Percentiles rank a stretch among this genome's conserved stretches.
phyloP scores from a whole-genome alignment of 2,797 vertebrate species.

The Natrix natrix region DNA sequence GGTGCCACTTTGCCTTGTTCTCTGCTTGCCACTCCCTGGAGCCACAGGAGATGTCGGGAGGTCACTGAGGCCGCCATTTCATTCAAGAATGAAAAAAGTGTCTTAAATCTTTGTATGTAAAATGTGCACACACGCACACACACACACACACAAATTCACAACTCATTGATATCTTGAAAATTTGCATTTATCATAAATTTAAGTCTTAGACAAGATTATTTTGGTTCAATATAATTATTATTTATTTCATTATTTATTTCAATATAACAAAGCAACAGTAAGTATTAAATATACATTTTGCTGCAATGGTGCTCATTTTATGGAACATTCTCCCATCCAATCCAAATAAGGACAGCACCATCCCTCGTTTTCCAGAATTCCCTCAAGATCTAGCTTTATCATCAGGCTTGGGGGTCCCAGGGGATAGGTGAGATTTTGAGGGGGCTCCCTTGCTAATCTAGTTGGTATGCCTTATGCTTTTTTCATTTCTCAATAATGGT shows the following conservation, averaged over 20 bases:
- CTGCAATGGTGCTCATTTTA: not conserved
- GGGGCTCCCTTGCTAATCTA: not conserved
- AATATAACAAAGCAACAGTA: not conserved
- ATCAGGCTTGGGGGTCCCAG: not conserved
- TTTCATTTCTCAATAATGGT: not conserved
- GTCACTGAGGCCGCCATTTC: no score
- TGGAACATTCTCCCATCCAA: not conserved
- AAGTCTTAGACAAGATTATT: not conserved
- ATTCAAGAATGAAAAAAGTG: not conserved
- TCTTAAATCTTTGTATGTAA: slow-evolving; percentile 42
- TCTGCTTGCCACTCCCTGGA: no score
- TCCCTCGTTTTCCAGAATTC: not conserved
- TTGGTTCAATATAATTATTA: not conserved
- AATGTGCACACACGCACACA: not conserved
- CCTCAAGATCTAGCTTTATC: not conserved
- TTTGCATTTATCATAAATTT: not conserved
- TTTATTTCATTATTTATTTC: not conserved
- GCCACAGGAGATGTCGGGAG: no score
- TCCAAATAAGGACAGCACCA: not conserved
- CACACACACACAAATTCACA: slow-evolving; percentile 3
- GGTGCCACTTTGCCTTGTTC: no score
- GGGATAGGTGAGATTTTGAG: not conserved
- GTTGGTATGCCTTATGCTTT: not conserved
- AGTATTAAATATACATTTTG: slow-evolving; percentile 16
- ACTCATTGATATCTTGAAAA: not conserved